Percentiles rank a stretch among this genome's conserved stretches.
These are phyloP conservation scores for Glyphotaelius pellucidus DNA, from an alignment of 2,888 invertebrate genomes.

Conservation along the genomic window DNA sequence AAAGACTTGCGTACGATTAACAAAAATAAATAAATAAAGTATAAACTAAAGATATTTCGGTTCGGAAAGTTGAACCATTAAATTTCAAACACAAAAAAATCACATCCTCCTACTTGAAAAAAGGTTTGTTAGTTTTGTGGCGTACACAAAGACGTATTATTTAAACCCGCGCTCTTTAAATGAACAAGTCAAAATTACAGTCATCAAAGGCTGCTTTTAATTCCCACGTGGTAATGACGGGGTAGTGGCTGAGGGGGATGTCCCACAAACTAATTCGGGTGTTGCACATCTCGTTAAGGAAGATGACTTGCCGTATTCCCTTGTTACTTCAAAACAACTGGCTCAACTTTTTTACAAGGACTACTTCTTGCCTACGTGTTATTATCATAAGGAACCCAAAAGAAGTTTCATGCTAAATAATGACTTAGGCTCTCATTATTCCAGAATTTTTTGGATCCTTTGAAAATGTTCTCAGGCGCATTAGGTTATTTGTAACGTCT, in stretches of 20 bases:
- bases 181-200: conserved; percentile 26
- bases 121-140: neutral
- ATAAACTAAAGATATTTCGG: neutral
- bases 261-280: conserved; percentile 7
- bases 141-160: neutral
- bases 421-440: conserved; percentile 26
- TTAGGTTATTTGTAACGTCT: neutral
- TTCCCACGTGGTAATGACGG: conserved; percentile 18
- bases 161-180: conserved; percentile 9
- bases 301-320: conserved; percentile 21
- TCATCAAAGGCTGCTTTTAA: conserved; percentile 13
- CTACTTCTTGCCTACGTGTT: neutral
- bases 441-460: neutral
- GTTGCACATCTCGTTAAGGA: conserved; percentile 29
- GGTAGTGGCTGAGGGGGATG: neutral
- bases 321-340: conserved; percentile 6
- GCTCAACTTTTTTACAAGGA: neutral
- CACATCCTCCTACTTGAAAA: neutral
- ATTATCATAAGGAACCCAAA: neutral
- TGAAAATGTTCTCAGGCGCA: neutral
- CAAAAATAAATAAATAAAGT: neutral
- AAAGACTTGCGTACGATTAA: neutral
- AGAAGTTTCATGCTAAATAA: conserved; percentile 36
- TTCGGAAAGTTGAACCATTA: neutral
- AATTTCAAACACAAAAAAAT: neutral